Conservation (phyloP, 2,888 invertebrate genomes). For the Serrognathus titanus region DNA sequence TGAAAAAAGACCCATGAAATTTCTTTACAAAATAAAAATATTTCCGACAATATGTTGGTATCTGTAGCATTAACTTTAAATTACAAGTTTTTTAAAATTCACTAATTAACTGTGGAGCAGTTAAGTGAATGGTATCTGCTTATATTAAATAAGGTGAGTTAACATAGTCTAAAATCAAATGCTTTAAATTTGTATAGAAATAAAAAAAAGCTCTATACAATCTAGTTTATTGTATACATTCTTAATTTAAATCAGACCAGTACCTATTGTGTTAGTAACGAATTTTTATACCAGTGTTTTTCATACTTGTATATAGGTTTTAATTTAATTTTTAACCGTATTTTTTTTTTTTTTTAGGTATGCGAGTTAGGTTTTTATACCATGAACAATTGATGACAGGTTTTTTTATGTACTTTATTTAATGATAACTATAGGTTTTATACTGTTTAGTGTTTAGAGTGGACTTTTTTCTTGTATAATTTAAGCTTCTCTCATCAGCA, state of each 20-base stretch:
- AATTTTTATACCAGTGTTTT: constrained; percentile 10
- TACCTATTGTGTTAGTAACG: constrained; percentile 7
- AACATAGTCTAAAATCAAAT: background rate
- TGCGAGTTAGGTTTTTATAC: constrained; percentile 1
- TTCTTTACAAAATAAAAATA: too few relatives aligned
- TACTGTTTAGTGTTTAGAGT: constrained; percentile 6
- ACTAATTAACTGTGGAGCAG: too few relatives aligned
- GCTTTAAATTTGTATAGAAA: background rate
- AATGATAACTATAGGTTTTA: constrained; percentile 5
- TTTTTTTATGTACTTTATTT: constrained; percentile 2
- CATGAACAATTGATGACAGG: background rate
- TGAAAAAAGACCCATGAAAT: too few relatives aligned
- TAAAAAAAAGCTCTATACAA: background rate
- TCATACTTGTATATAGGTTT: constrained; percentile 1
- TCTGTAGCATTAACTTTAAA: too few relatives aligned
- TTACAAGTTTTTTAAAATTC: too few relatives aligned
- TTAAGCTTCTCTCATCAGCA: background rate
- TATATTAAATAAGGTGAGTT: background rate
- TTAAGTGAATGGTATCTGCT: too few relatives aligned
- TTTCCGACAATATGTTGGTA: too few relatives aligned
- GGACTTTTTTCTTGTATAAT: background rate
- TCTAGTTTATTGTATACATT: too few relatives aligned
- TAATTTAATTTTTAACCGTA: background rate
- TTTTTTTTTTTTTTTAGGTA: background rate
- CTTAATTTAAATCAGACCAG: constrained; percentile 4